A percentile compares a stretch with the other conserved stretches of the same genome.
Evolutionary conservation across 1,140 invertebrate species (phyloP).

Genomic region (Apocrypta bakeri): DNA sequence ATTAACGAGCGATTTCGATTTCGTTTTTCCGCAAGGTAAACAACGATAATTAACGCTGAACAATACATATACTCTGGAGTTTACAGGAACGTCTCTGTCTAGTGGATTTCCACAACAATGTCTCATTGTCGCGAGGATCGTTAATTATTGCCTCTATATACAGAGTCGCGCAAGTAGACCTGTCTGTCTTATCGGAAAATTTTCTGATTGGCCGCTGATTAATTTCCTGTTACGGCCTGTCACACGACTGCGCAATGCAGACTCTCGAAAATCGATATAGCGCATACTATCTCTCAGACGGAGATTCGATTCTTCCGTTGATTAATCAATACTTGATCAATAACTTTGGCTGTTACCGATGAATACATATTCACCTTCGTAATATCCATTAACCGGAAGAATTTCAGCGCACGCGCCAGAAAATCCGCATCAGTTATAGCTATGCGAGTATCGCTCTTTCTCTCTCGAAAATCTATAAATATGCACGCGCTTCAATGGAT

Average conservation of each 20-base stretch:
- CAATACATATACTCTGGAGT: not conserved
- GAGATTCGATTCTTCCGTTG: slow-evolving; percentile 18
- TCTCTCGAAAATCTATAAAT: not conserved
- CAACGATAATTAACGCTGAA: not conserved
- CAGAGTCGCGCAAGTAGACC: too few species aligned
- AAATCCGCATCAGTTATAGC: not conserved
- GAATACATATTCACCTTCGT: too few species aligned
- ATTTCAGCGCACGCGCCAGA: not conserved
- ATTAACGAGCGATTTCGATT: too few species aligned
- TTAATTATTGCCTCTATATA: slow-evolving; percentile 30
- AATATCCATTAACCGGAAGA: not conserved
- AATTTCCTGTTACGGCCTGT: slow-evolving; percentile 36
- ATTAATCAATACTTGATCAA: not conserved
- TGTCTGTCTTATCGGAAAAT: slow-evolving; percentile 35
- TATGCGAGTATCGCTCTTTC: too few species aligned
- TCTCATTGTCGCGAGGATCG: slow-evolving; percentile 1
- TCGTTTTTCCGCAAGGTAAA: not conserved
- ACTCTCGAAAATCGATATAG: slow-evolving; percentile 33
- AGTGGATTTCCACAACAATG: not conserved
- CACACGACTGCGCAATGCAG: too few species aligned
- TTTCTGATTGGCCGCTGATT: slow-evolving; percentile 44
- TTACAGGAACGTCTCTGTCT: too few species aligned
- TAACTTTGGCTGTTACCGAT: too few species aligned
- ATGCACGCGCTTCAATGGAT: not conserved
- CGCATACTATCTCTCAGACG: not conserved